These are phyloP conservation scores for Jaculus jaculus DNA, from an alignment of 2,113 vertebrate species.

Conservation along the genomic window DNA sequence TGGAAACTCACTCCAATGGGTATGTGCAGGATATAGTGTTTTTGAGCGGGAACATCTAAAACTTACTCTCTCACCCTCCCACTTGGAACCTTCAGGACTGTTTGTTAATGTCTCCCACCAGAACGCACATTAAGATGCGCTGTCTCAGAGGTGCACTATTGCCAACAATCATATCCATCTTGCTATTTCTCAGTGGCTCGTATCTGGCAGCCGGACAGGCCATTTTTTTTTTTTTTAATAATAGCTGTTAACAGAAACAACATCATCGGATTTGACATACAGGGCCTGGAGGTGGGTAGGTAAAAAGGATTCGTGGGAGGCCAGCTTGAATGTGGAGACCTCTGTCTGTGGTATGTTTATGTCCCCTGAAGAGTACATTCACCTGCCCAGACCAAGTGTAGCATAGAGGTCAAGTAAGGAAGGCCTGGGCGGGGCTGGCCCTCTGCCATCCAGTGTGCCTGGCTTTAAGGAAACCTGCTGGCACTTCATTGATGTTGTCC, in stretches of 20 bases:
- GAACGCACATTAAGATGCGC: neutral
- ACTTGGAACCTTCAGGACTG: neutral
- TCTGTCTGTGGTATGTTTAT: neutral
- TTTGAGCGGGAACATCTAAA: neutral
- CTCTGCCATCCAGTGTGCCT: neutral
- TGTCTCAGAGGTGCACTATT: neutral
- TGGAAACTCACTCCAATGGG: neutral
- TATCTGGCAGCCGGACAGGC: neutral
- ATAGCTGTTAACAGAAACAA: neutral
- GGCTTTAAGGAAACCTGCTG: neutral
- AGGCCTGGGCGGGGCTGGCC: neutral
- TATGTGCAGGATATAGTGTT: neutral
- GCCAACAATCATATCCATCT: neutral
- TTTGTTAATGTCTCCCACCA: neutral
- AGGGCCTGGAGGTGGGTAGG: neutral
- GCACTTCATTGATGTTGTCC: neutral
- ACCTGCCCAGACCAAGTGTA: too few species aligned
- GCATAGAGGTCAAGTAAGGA: neutral
- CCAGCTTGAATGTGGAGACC: neutral
- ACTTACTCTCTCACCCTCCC: neutral
- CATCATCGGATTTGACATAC: neutral
- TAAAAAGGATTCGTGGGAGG: neutral
- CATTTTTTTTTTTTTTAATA: constrained; percentile 13
- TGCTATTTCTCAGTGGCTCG: neutral
- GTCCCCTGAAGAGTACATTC: too few species aligned